phyloP scores from a whole-genome alignment of 2,797 vertebrate species.

The Gallinago stenura region DNA sequence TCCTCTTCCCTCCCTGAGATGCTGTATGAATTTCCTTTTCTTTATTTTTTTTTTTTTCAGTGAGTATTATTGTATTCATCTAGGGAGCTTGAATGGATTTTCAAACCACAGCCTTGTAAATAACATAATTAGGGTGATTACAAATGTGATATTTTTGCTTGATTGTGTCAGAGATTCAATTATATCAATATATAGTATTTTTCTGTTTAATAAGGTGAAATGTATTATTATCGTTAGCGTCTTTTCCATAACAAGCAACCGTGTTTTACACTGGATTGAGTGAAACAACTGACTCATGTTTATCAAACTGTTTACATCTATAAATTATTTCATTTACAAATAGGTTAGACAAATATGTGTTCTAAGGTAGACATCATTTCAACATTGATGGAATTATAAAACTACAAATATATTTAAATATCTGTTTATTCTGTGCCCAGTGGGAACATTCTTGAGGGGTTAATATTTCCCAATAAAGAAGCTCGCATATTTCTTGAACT shows the following conservation, averaged over 20 bases:
- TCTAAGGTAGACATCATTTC: neutral
- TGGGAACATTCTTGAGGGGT: neutral
- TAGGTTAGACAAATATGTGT: neutral
- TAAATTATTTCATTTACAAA: neutral
- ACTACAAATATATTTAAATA: neutral
- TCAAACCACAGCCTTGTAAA: conserved; percentile 1
- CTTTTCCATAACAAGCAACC: neutral
- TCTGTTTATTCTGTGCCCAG: neutral
- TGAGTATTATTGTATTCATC: neutral
- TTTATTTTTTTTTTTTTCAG: neutral
- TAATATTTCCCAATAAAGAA: neutral
- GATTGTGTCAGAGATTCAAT: neutral
- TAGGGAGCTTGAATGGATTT: neutral
- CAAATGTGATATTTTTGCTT: neutral
- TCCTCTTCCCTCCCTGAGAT: neutral
- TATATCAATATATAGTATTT: neutral
- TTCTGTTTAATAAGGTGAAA: neutral
- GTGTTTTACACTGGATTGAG: neutral
- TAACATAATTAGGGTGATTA: neutral
- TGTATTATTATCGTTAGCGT: neutral
- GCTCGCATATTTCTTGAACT: neutral
- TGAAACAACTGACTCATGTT: neutral
- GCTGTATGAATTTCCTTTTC: neutral
- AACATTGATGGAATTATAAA: neutral
- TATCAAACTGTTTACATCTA: neutral